A percentile compares a stretch with the other conserved stretches of the same genome.
These are phyloP conservation scores for Cantharis nigra DNA, from an alignment of 2,888 invertebrate genomes.

Conservation along the genomic window DNA sequence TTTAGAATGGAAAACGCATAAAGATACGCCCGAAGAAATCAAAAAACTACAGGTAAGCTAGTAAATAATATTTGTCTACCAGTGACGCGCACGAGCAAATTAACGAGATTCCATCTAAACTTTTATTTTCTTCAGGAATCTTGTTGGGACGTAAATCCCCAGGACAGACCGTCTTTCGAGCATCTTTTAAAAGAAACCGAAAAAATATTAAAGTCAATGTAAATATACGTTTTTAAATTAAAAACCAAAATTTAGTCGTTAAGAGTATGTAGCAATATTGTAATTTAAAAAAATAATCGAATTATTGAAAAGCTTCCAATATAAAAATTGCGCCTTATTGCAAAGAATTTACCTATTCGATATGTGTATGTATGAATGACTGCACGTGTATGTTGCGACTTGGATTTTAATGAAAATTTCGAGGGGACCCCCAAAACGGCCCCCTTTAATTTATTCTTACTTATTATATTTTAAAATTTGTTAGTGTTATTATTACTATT, in stretches of 20 bases:
- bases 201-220: slow-evolving; percentile 57
- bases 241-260: slow-evolving; percentile 36
- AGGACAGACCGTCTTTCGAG: slow-evolving; percentile 71
- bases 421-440: neutral
- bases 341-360: slow-evolving; percentile 22
- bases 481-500: slow-evolving; percentile 3
- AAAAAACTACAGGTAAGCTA: slow-evolving; percentile 61
- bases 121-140: slow-evolving; percentile 53
- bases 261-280: slow-evolving; percentile 23
- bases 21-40: slow-evolving; percentile 65
- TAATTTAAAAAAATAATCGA: slow-evolving; percentile 5
- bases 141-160: slow-evolving; percentile 71
- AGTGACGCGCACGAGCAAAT: too few relatives aligned
- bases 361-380: neutral
- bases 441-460: slow-evolving; percentile 9
- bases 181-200: slow-evolving; percentile 61
- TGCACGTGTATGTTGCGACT: neutral
- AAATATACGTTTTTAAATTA: slow-evolving; percentile 37
- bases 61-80: neutral
- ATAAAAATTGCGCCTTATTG: slow-evolving; percentile 25
- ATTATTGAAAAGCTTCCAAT: slow-evolving; percentile 26
- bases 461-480: slow-evolving; percentile 15
- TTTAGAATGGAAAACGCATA: slow-evolving; percentile 71
- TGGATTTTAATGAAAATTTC: neutral
- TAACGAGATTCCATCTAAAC: too few relatives aligned